Base-by-base conservation (phyloP, 2,888 invertebrate species). In the Laothoe populi region DNA sequence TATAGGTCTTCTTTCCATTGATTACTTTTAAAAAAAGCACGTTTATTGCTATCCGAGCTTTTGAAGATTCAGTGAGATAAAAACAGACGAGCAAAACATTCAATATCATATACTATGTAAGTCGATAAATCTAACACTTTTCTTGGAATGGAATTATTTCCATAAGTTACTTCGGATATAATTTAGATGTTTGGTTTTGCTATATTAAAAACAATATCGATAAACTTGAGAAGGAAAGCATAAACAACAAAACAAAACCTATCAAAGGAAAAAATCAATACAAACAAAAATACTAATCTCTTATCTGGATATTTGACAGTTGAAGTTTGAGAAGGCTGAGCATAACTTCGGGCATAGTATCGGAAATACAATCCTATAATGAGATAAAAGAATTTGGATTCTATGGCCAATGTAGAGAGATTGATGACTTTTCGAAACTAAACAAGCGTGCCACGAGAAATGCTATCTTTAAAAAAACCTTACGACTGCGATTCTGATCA, bases 251-350 rank as follows among this genome's bases (percentile, higher is more conserved):
- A 35, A 53, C n/a, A n/a, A 53, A 4, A 35, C 11, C 4, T 19
- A 35, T 35, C 53, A 19, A 35, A 19, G 16, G 31, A 53, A 19
- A 21, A 53, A 53, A 4, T 35, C n/a, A 53, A 53, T 48, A 23
- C n/a, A 19, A 31, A 19, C 0, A 35, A 16, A 21, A 53, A 16
- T 35, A 53, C 21, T n/a, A n/a, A n/a, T n/a, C n/a, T n/a, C 35
- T 53, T 53, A 53, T 53, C 53, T 19, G 10, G 3, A 2, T 48
- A 31, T 49, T 53, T 31, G 53, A 35, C 35, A 35, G 16, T 53
- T 53, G 35, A 19, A 53, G 35, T 53, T 53, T 53, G 53, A 53
- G 53, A 35, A 35, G 35, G 53, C 53, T 35, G 53, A 19, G 31
- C 19, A 19, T 19, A 31, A 26, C 26, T 49, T 26, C 31, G 11